Conservation (phyloP, 2,797 vertebrate species). For the Tympanoctomys barrerae region DNA sequence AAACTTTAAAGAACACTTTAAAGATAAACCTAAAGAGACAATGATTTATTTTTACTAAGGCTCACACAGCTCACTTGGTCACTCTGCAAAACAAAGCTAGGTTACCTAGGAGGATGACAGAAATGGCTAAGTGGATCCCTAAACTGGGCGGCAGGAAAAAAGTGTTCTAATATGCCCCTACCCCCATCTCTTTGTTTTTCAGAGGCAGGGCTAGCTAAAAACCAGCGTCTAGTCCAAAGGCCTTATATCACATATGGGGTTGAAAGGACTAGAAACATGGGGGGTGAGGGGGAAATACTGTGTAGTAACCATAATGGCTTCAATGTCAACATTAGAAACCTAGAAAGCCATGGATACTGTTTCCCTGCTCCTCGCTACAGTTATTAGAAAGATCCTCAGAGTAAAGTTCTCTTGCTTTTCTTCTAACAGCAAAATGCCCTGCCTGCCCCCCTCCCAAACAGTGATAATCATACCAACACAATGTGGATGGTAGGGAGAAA, state of each 20-base stretch:
- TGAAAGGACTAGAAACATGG: neutral
- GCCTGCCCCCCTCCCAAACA: neutral
- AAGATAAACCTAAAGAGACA: slow-evolving; percentile 21
- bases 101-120: neutral
- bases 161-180: neutral
- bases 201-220: slow-evolving; percentile 32
- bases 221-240: neutral
- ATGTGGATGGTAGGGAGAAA: neutral
- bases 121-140: neutral
- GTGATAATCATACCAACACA: neutral
- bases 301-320: neutral
- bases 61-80: neutral
- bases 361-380: neutral
- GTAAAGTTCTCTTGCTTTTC: neutral
- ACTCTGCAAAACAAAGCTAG: neutral
- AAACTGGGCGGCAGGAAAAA: neutral
- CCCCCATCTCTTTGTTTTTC: neutral
- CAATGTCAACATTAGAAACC: neutral
- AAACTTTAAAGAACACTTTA: neutral
- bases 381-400: slow-evolving; percentile 5
- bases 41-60: slow-evolving; percentile 29
- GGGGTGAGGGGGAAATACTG: neutral
- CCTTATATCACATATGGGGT: neutral
- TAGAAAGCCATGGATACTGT: neutral
- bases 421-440: slow-evolving; percentile 5